Evolutionary conservation across 92 coral and sea anemone genomes (phyloP).

Genomic region (Phenganax subtilis): DNA sequence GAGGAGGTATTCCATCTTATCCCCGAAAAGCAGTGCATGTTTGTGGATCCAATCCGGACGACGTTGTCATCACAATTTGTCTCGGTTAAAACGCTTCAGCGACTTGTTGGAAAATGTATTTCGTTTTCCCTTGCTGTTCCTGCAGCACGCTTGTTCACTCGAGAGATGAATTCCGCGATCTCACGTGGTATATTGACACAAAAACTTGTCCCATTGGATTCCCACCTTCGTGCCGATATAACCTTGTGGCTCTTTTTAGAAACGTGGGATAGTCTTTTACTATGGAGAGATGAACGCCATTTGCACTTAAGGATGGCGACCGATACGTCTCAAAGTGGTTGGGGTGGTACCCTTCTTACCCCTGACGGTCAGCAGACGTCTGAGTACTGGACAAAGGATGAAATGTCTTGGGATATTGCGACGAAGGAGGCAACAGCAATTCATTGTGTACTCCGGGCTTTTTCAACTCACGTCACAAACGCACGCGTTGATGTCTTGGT

Average conservation of each 20-base stretch:
- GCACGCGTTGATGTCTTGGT: conserved; percentile 40
- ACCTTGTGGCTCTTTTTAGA: too few species aligned
- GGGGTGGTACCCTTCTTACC: conserved; percentile 14
- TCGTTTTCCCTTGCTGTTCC: too few species aligned
- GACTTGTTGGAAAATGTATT: too few species aligned
- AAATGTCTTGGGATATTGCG: too few species aligned
- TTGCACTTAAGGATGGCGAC: conserved; percentile 32
- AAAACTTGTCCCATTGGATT: conserved; percentile 37
- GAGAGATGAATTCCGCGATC: conserved; percentile 45
- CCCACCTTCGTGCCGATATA: too few species aligned
- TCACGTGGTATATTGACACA: conserved; percentile 25
- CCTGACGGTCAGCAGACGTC: conserved; percentile 1
- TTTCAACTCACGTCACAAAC: conserved; percentile 32
- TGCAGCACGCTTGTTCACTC: too few species aligned
- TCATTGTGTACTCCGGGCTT: conserved; percentile 20
- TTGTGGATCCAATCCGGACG: conserved; percentile 25
- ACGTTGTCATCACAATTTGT: background rate
- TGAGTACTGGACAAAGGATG: conserved; percentile 49
- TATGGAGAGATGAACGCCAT: too few species aligned
- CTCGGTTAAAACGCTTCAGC: too few species aligned
- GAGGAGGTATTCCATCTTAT: too few species aligned
- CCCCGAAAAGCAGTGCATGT: conserved; percentile 34
- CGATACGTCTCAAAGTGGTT: too few species aligned
- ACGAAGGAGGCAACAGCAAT: conserved; percentile 49
- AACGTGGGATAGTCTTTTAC: too few species aligned